Evolutionary conservation across 1,140 invertebrate species (phyloP).

Genomic region (Paraescarpia echinospica): DNA sequence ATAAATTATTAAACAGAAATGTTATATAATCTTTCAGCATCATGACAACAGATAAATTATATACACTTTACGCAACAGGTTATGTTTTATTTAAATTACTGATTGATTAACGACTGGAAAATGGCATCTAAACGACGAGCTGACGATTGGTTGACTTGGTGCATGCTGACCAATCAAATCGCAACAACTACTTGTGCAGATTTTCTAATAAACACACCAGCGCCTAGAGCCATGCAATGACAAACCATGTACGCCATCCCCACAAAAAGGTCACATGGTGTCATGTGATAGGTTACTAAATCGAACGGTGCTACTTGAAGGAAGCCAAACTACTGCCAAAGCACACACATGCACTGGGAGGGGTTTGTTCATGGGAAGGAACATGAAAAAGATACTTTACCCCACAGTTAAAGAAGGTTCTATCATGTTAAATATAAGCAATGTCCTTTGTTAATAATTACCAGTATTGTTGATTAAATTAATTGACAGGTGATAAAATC

Average conservation of each 20-base stretch:
- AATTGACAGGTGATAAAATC: too few species aligned
- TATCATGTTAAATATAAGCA: not conserved
- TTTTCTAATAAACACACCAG: not conserved
- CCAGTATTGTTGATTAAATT: not conserved
- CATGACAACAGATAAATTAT: not conserved
- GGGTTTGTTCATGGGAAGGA: not conserved
- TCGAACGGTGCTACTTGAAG: not conserved
- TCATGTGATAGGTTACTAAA: not conserved
- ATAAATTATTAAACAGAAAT: not conserved
- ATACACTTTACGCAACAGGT: not conserved
- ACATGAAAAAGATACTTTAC: not conserved
- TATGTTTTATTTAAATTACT: not conserved
- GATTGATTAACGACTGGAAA: not conserved
- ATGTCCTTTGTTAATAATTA: not conserved
- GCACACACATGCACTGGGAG: not conserved
- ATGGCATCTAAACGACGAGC: not conserved
- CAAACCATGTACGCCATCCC: not conserved
- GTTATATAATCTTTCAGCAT: not conserved
- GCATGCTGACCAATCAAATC: not conserved
- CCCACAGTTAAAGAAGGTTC: not conserved
- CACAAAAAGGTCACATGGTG: not conserved
- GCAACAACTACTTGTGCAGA: not conserved
- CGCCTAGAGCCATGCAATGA: not conserved
- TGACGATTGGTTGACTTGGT: not conserved
- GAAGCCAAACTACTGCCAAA: conserved; percentile 3